Evolutionary conservation across 2,113 vertebrate species (phyloP).

Genomic region (Opisthocomus hoazin): DNA sequence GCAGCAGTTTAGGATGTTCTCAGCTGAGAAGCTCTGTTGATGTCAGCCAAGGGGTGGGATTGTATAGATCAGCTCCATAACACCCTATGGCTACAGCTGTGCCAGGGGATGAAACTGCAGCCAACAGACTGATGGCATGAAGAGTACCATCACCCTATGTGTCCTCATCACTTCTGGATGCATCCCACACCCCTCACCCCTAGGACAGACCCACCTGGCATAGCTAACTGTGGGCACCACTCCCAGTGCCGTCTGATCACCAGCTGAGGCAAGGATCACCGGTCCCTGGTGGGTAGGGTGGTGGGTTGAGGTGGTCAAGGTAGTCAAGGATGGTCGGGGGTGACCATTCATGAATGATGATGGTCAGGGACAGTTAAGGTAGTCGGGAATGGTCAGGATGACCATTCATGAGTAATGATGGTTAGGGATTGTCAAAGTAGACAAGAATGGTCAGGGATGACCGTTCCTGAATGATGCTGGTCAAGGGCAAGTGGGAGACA

Average conservation of each 20-base stretch:
- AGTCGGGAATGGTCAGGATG: neutral
- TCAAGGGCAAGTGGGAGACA: neutral
- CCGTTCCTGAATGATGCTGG: fast-evolving
- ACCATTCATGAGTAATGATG: fast-evolving
- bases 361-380: too few species aligned
- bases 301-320: too few species aligned
- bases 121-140: neutral
- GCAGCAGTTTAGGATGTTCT: neutral
- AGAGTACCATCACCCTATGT: neutral
- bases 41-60: neutral
- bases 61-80: neutral
- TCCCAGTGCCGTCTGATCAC: neutral
- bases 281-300: too few species aligned
- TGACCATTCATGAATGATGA: too few species aligned
- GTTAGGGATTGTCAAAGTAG: neutral
- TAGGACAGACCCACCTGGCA: neutral
- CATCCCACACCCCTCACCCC: fast-evolving
- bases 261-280: neutral
- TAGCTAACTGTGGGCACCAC: fast-evolving
- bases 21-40: neutral
- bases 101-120: neutral
- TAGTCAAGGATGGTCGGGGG: too few species aligned
- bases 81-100: neutral
- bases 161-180: neutral
- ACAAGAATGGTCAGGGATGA: neutral